A percentile compares a stretch with the other conserved stretches of the same genome.
phyloP scores from a whole-genome alignment of 2,888 invertebrate species.

The Yponomeuta malinellus region DNA sequence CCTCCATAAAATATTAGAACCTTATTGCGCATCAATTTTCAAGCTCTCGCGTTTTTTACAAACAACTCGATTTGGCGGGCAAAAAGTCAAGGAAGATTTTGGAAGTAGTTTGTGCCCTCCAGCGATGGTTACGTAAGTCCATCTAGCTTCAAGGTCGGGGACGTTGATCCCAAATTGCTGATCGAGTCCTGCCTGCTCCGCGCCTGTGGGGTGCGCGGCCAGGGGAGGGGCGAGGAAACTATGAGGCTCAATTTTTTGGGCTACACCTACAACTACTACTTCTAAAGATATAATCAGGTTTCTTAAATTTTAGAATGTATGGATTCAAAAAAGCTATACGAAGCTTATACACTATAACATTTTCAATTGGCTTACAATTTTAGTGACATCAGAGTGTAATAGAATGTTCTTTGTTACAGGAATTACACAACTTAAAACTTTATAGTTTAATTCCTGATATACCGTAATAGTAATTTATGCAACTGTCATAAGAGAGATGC shows the following conservation, averaged over 20 bases:
- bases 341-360: too few species aligned
- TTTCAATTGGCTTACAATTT: too few species aligned
- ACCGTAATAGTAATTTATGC: too few species aligned
- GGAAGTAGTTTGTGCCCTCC: slow-evolving; percentile 49
- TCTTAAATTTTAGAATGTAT: background rate
- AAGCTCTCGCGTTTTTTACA: background rate
- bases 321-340: background rate
- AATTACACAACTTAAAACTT: too few species aligned
- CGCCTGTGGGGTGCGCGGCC: slow-evolving; percentile 18
- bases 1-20: background rate
- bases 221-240: slow-evolving; percentile 37
- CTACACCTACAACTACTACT: background rate
- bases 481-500: too few species aligned
- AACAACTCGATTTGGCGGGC: slow-evolving; percentile 37
- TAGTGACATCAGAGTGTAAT: too few species aligned
- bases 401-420: too few species aligned
- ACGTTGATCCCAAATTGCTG: slow-evolving; percentile 74
- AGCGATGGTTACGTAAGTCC: slow-evolving; percentile 70
- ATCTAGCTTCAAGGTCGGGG: slow-evolving; percentile 74
- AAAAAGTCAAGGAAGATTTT: slow-evolving; percentile 64
- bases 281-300: background rate
- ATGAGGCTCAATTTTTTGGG: slow-evolving; percentile 54
- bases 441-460: too few species aligned
- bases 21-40: slow-evolving; percentile 13
- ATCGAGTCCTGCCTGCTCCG: slow-evolving; percentile 57